Evolutionary conservation across 2,113 vertebrate genomes (phyloP), one percentile per base, ranked within the genome.

Genomic region (Chionodraco myersi): DNA sequence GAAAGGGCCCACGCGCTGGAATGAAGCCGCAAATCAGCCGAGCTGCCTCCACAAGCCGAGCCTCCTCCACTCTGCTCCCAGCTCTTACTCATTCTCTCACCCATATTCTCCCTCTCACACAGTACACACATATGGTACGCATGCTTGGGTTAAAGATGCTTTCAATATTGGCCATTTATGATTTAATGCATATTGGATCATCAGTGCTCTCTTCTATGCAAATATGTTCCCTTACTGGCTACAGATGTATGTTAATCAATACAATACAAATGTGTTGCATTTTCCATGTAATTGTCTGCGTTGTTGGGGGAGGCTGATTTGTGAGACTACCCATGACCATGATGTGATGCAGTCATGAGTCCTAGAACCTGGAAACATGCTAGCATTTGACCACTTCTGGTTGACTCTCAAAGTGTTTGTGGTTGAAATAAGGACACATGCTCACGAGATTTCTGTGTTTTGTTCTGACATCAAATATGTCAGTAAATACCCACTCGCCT

Each of bases 1-100:
- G 86, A 90, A 82, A 83, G 77, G 85, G 82, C 87, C 89, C 86
- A 92, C 87, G 79, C 79, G 66, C 82, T 90, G 88, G 91, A 88
- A 86, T 79, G 82, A 72, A 89, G 85, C 90, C 79, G 84, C 91
- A 88, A 85, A 88, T 91, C 89, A 90, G 88, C 78, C 78, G 16
- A 65, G 79, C 79, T 83, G 84, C 88, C 89, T 92, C 85, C 86
- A 84, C 81, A 83, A 73, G 81, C 83, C 10, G 61, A 77, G 74
- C 91, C 86, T 88, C 92, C 89, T 90, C 85, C 85, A 86, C 89
- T 52, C 75, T 51, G 75, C 88, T 73, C 65, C 77, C 73, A 21
- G 77, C 86, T 72, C 84, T 89, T 88, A 89, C 88, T 91, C 90
- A 88, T 79, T 72, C 86, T 63, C 84, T 88, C 87, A 84, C 86